Conservation (phyloP, 1,140 invertebrate genomes). For the Choristoneura fumiferana region DNA sequence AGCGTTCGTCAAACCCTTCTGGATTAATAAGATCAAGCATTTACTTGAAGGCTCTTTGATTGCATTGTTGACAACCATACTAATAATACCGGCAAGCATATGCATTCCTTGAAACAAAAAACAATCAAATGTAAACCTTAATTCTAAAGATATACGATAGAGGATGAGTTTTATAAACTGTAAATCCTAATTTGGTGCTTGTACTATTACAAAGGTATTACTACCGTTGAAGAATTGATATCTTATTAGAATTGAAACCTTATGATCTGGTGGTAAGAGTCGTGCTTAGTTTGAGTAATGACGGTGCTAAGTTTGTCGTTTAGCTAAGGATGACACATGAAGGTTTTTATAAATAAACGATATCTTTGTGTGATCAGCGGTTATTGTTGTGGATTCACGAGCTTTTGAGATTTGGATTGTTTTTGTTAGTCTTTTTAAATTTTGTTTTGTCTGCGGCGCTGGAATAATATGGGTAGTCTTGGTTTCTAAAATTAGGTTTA, state of each 20-base stretch:
- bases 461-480: too few species aligned
- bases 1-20: too few species aligned
- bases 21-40: slow-evolving; percentile 10
- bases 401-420: neutral
- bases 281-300: neutral
- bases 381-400: slow-evolving; percentile 4
- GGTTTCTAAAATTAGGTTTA: too few species aligned
- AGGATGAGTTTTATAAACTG: neutral
- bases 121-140: neutral
- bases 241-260: neutral
- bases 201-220: neutral
- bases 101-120: neutral
- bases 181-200: neutral
- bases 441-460: too few species aligned
- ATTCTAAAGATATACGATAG: neutral
- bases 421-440: too few species aligned
- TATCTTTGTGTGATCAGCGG: slow-evolving; percentile 6
- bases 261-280: neutral
- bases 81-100: neutral
- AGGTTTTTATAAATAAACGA: slow-evolving; percentile 12
- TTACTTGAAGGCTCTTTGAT: slow-evolving; percentile 2
- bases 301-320: neutral
- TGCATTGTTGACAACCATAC: slow-evolving; percentile 11
- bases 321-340: slow-evolving; percentile 6
- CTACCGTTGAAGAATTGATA: neutral